Conservation (phyloP, 2,113 vertebrate genomes). For the Thryonomys swinderianus region DNA sequence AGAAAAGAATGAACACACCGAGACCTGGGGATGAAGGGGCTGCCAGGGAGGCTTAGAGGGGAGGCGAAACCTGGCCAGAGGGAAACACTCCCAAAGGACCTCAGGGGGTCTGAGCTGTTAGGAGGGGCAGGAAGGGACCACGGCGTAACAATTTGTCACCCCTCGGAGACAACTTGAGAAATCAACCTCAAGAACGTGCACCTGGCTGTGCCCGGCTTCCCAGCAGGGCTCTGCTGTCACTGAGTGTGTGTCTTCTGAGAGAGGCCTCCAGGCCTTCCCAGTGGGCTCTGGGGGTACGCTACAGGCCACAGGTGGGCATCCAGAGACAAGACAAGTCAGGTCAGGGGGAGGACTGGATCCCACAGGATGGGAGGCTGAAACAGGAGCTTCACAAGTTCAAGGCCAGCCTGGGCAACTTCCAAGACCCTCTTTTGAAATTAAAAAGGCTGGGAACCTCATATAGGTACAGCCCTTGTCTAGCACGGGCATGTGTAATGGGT, state of each 20-base stretch:
- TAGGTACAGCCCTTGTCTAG: neutral
- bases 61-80: neutral
- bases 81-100: neutral
- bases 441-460: neutral
- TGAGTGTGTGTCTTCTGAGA: constrained; percentile 26
- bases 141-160: neutral
- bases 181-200: neutral
- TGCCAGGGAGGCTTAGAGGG: neutral
- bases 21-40: neutral
- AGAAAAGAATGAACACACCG: neutral
- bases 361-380: neutral
- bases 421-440: neutral
- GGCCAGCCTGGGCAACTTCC: neutral
- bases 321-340: neutral
- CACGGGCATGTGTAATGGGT: neutral
- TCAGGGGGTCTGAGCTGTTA: neutral
- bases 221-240: constrained; percentile 36
- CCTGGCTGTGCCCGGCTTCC: constrained; percentile 21
- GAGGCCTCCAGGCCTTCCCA: neutral
- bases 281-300: neutral
- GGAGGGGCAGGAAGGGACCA: neutral
- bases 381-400: neutral
- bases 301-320: neutral
- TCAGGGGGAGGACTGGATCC: neutral
- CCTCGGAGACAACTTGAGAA: constrained; percentile 8